These are phyloP conservation scores for Drosophila ustulata DNA, from an alignment of 2,888 invertebrate species.

Conservation along the genomic window DNA sequence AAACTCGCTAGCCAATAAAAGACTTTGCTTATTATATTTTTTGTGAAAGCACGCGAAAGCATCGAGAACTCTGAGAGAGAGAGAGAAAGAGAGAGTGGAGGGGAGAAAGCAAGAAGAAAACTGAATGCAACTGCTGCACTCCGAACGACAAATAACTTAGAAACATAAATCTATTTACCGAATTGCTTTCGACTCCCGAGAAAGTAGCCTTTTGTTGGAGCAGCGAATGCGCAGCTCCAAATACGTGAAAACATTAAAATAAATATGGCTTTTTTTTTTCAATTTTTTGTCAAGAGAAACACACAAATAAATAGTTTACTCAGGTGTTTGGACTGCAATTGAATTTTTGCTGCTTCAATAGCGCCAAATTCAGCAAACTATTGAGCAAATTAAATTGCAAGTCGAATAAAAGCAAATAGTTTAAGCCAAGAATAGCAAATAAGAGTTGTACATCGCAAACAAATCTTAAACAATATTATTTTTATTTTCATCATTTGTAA, in stretches of 20 bases:
- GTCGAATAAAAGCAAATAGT: constrained; percentile 1
- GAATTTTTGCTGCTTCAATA: constrained; percentile 2
- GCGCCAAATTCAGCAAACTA: not conserved
- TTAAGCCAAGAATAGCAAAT: not conserved
- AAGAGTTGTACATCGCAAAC: no score
- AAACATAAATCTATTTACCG: constrained; percentile 73
- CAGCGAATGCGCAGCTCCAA: not conserved
- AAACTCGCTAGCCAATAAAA: constrained; percentile 40
- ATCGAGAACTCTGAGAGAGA: not conserved
- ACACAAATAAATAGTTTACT: constrained; percentile 10
- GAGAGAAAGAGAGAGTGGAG: constrained; percentile 26
- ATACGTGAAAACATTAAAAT: constrained; percentile 11
- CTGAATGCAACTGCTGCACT: constrained; percentile 30
- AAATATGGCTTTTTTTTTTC: constrained; percentile 7
- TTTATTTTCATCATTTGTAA: no score
- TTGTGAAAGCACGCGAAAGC: constrained; percentile 10
- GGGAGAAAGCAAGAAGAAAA: no score
- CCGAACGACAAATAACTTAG: constrained; percentile 54
- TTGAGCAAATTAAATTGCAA: constrained; percentile 2
- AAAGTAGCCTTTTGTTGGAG: constrained; percentile 17
- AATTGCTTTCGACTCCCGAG: constrained; percentile 17
- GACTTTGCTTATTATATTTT: constrained; percentile 50
- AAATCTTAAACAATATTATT: no score
- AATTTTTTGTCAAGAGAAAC: not conserved
- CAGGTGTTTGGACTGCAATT: constrained; percentile 11